These are phyloP conservation scores for Melopsittacus undulatus DNA, from an alignment of 2,797 vertebrate genomes.

Conservation along the genomic window DNA sequence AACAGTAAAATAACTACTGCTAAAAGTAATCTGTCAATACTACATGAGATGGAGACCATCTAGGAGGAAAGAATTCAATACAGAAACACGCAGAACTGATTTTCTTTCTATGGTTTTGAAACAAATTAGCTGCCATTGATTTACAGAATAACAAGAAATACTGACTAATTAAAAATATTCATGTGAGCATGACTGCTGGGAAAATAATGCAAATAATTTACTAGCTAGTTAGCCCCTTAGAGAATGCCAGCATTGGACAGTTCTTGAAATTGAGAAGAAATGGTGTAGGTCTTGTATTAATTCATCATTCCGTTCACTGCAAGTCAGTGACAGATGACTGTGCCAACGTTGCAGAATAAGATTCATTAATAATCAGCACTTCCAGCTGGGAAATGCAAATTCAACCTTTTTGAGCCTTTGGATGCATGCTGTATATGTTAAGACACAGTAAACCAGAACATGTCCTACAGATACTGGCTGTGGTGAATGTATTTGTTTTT, in stretches of 20 bases:
- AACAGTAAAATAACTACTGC: conserved; percentile 23
- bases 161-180: conserved; percentile 52
- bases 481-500: neutral
- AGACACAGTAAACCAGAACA: neutral
- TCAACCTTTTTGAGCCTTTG: neutral
- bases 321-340: conserved; percentile 15
- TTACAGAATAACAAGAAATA: conserved; percentile 44
- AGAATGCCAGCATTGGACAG: neutral
- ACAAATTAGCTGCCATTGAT: conserved; percentile 37
- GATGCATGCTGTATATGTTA: neutral
- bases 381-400: neutral
- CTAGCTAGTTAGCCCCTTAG: neutral
- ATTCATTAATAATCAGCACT: conserved; percentile 43
- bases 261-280: conserved; percentile 18
- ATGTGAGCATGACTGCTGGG: neutral
- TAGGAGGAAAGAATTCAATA: neutral
- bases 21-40: conserved; percentile 43
- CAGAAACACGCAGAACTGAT: neutral
- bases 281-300: neutral
- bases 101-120: conserved; percentile 34
- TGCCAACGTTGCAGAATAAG: neutral
- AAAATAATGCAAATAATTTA: conserved; percentile 27
- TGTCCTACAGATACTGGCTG: neutral
- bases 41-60: neutral
- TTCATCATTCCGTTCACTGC: conserved; percentile 15